A percentile compares a stretch with the other conserved stretches of the same genome.
Conservation (phyloP, 1,140 invertebrate species). For the Theocolax elegans region DNA sequence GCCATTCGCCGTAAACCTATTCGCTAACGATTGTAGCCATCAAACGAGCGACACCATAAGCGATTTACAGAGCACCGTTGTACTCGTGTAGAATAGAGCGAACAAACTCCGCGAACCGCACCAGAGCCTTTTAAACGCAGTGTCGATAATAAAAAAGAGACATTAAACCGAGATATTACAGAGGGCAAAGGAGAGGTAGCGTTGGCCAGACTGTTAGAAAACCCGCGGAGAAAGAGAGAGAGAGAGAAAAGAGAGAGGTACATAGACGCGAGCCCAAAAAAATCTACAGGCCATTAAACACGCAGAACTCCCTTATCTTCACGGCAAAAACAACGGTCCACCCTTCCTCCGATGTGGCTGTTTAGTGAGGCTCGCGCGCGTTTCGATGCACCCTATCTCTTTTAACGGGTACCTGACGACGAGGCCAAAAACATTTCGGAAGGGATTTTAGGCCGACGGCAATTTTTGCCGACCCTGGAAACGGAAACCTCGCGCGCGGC, state of each 20-base stretch:
- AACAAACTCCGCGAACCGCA: background rate
- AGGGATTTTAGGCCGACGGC: no score
- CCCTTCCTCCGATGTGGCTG: conserved; percentile 45
- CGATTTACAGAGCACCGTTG: background rate
- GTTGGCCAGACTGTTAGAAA: no score
- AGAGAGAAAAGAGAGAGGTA: conserved; percentile 35
- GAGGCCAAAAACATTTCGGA: no score
- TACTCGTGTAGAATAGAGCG: background rate
- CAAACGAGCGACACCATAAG: background rate
- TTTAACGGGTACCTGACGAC: conserved; percentile 52
- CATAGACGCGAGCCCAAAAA: conserved; percentile 45
- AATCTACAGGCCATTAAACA: conserved; percentile 56
- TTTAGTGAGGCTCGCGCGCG: conserved; percentile 47
- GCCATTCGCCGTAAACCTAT: no score
- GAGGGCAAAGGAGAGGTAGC: no score
- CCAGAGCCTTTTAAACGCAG: background rate
- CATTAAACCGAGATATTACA: conserved; percentile 19
- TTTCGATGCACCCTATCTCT: conserved; percentile 48
- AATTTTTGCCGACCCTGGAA: no score
- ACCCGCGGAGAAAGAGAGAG: no score
- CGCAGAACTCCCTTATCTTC: conserved; percentile 51
- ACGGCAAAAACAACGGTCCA: conserved; percentile 55
- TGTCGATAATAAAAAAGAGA: background rate
- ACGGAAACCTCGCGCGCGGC: no score
- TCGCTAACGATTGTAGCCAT: no score